phyloP scores from a whole-genome alignment of 2,113 vertebrate species.

The Spea multiplicata region DNA sequence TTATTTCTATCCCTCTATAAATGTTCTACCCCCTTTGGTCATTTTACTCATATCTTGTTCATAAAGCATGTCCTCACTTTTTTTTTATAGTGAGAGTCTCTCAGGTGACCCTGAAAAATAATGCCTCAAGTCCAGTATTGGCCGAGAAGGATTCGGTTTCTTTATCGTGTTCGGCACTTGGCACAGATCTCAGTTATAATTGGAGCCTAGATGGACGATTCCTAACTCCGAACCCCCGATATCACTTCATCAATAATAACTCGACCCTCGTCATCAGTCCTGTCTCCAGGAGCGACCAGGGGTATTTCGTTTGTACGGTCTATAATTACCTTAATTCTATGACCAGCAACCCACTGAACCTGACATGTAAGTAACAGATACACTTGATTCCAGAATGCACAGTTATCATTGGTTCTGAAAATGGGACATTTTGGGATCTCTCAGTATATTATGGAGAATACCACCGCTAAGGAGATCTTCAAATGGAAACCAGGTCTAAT shows the following conservation, averaged over 20 bases:
- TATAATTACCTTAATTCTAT: slow-evolving; percentile 13
- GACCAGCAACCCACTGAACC: slow-evolving; percentile 4
- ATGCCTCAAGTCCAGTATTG: background rate
- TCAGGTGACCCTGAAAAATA: slow-evolving; percentile 7
- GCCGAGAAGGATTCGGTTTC: slow-evolving; percentile 7
- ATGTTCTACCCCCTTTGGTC: too few species aligned
- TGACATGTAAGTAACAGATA: slow-evolving; percentile 34
- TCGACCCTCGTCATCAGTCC: slow-evolving; percentile 26
- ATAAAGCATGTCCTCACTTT: background rate
- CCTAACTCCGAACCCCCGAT: slow-evolving; percentile 7
- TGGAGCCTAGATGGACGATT: slow-evolving; percentile 2
- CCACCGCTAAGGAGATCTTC: too few species aligned
- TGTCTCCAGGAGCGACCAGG: slow-evolving; percentile 21
- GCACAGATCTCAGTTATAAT: slow-evolving; percentile 18
- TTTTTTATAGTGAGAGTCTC: slow-evolving; percentile 19
- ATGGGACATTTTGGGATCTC: too few species aligned
- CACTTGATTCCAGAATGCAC: too few species aligned
- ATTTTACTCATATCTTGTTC: too few species aligned
- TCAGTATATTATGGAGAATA: too few species aligned
- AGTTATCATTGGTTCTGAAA: too few species aligned
- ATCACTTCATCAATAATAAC: slow-evolving; percentile 1
- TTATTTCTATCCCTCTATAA: too few species aligned
- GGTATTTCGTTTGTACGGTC: slow-evolving; percentile 16
- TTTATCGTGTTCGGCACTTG: slow-evolving; percentile 9
- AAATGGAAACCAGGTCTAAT: too few species aligned